Evolutionary conservation across 2,888 invertebrate genomes (phyloP).

Genomic region (Callimorpha dominula): DNA sequence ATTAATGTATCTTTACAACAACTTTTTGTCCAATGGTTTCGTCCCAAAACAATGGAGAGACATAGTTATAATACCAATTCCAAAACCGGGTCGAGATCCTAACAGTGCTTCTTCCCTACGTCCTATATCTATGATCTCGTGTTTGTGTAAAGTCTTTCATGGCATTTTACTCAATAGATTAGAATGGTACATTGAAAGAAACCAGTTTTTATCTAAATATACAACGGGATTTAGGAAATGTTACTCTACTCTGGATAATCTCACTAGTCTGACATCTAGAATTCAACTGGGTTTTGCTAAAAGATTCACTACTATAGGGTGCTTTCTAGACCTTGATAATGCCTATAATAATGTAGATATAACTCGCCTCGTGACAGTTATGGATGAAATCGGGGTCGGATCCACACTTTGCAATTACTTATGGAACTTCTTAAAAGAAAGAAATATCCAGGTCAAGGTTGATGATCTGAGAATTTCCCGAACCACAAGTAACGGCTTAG

Average conservation of each 20-base stretch:
- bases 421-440: not conserved
- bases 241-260: not conserved
- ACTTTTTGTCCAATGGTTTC: too few species aligned
- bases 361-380: not conserved
- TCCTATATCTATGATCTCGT: not conserved
- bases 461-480: not conserved
- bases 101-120: not conserved
- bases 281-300: not conserved
- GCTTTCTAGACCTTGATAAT: not conserved
- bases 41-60: too few species aligned
- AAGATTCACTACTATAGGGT: not conserved
- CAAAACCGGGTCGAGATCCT: too few species aligned
- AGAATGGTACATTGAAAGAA: not conserved
- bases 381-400: not conserved
- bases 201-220: not conserved
- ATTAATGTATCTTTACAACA: too few species aligned
- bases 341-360: not conserved
- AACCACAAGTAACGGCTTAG: constrained; percentile 26
- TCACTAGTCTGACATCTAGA: not conserved
- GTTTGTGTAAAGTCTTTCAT: not conserved
- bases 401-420: not conserved
- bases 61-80: too few species aligned
- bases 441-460: not conserved
- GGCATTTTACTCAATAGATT: not conserved
- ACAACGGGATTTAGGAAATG: not conserved